Evolutionary conservation across 2,888 invertebrate genomes (phyloP).

Genomic region (Ferrisia virgata): DNA sequence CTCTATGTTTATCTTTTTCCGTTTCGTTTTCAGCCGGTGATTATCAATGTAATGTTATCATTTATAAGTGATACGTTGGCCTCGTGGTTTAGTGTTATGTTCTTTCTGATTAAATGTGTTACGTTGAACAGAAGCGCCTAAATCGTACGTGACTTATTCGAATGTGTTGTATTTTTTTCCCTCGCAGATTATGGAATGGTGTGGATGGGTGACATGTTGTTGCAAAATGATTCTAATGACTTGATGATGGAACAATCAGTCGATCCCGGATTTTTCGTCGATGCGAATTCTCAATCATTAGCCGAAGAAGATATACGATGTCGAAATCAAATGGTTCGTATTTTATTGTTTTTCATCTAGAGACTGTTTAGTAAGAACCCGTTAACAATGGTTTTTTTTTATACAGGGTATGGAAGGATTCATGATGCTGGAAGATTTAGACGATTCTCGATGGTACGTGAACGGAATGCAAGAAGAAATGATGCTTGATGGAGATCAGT

Average conservation of each 20-base stretch:
- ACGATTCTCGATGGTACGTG: conserved; percentile 39
- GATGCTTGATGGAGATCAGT: conserved; percentile 27
- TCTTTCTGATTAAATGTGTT: not conserved
- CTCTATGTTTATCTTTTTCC: not conserved
- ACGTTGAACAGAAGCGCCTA: not conserved
- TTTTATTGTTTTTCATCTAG: not conserved
- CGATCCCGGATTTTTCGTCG: conserved; percentile 35
- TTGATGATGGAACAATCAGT: conserved; percentile 34
- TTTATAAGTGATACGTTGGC: not conserved
- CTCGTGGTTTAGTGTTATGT: not conserved
- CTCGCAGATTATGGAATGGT: conserved; percentile 42
- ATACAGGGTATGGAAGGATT: conserved; percentile 44
- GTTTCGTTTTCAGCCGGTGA: not conserved
- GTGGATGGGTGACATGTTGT: conserved; percentile 41
- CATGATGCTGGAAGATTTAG: conserved; percentile 43
- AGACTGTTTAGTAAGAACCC: too few species aligned
- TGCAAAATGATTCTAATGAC: conserved; percentile 32
- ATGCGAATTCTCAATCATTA: conserved; percentile 18
- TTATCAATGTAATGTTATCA: not conserved
- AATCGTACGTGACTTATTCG: not conserved
- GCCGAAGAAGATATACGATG: conserved; percentile 35
- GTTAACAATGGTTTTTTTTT: not conserved
- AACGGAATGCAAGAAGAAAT: conserved; percentile 43
- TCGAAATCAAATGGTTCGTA: conserved; percentile 38
- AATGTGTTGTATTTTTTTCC: not conserved